Evolutionary conservation across 37 sponge, comb jelly and placozoan species (phyloP), one percentile per base, ranked within the genome.

Genomic region (Ephydatia muelleri): DNA sequence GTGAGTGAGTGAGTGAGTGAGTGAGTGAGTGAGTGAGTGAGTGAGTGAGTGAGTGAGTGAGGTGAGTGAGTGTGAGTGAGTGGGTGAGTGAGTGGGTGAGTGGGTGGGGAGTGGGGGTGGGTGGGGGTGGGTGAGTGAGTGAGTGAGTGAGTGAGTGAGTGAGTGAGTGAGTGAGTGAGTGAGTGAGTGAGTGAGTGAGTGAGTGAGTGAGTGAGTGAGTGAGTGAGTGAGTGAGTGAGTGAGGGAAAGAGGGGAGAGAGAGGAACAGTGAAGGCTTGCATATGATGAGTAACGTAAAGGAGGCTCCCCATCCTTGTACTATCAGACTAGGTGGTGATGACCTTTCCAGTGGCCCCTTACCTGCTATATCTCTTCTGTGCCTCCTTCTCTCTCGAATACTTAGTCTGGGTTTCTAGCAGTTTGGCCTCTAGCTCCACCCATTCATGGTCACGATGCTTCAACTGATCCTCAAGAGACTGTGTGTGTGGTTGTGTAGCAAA

Each of bases 381-480:
- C 2, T 94, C 95, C 57, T 91, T 94, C 47, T 94, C 95, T 28
- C 66, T 73, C 32, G 37, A 36, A 9, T 66, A 40, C 80, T 80
- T 78, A 38, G 71, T 67, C 82, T 90, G 81, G 0, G 65, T 34
- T 49, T 91, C 92, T 3, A 49, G 49, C 5, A 94, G 33, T 8
- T 79, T 68, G 27, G 36, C 39, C 80, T 94, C 65, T 30, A 94
- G 70, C 34, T 80, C 82, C 6, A 36, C 69, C 72, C 38, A 85
- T 65, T 91, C 89, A 23, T 28, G 21, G 0, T 82, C 82, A 5
- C 47, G 76, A 21, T 82, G 76, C 23, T 29, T 64, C 12, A 94
- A 83, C 84, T 88, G 86, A 9, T 87, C 86, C 72, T 91, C 92
- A 31, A 94, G 69, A 0, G 84, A 76, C 90, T 93, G 65, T 8